These are phyloP conservation scores for Euplexia lucipara DNA, from an alignment of 2,888 invertebrate genomes.

Conservation along the genomic window DNA sequence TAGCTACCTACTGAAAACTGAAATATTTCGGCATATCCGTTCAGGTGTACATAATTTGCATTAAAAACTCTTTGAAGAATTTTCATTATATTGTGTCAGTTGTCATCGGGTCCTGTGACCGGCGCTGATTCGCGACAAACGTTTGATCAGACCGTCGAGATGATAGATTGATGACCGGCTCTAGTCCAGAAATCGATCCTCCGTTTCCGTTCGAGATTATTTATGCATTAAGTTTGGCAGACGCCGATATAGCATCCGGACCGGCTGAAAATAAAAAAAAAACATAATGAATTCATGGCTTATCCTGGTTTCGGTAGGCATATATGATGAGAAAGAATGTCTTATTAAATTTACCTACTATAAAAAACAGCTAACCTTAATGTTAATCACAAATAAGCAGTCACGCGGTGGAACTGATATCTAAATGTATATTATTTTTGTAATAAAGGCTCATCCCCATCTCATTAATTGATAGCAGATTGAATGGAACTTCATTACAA, in stretches of 20 bases:
- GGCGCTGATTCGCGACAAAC: constrained; percentile 76
- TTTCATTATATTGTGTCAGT: constrained; percentile 55
- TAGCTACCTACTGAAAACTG: constrained; percentile 37
- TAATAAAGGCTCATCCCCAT: constrained; percentile 72
- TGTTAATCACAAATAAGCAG: constrained; percentile 1
- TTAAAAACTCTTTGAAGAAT: constrained; percentile 66
- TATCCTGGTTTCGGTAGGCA: constrained; percentile 22
- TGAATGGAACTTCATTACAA: constrained; percentile 81
- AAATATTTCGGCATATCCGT: constrained; percentile 55
- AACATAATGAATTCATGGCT: constrained; percentile 62
- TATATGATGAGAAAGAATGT: background rate
- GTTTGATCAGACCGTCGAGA: constrained; percentile 81
- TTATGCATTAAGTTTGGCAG: constrained; percentile 80
- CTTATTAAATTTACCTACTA: background rate
- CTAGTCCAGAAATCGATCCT: constrained; percentile 77
- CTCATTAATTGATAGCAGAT: constrained; percentile 80
- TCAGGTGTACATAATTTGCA: constrained; percentile 62
- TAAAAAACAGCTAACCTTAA: background rate
- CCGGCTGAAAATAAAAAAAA: constrained; percentile 73
- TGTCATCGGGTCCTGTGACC: constrained; percentile 63
- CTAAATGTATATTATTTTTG: constrained; percentile 26
- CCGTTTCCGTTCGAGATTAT: constrained; percentile 78
- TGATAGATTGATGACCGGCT: constrained; percentile 82
- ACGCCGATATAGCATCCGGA: constrained; percentile 73
- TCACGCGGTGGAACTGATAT: constrained; percentile 23